Base-by-base conservation (phyloP, 2,888 invertebrate species). In the Melipona bicolor region DNA sequence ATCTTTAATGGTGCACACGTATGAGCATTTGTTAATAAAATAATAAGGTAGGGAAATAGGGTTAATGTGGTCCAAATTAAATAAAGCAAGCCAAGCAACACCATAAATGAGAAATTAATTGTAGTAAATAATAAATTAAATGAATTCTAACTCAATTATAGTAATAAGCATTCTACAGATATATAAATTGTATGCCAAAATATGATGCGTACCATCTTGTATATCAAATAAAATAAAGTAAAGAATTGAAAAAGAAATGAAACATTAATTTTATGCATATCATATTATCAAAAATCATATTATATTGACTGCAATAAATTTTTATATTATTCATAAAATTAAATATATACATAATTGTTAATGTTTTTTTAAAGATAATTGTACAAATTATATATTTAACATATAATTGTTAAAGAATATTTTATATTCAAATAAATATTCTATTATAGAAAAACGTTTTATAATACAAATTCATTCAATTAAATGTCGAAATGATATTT, bases 51-150 rank as follows among this genome's bases (percentile, higher is more conserved):
- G 91, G 92, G 90, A 92, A 92, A 93, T 89, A 92, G 92, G 94
- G 94, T 94, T 94, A 94, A 93, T 94, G 94, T 94, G 94, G 94
- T 94, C 94, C 75, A 93, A 94, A 93, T 90, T 90, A 91, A 89
- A 79, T 70, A 87, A 93, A 92, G 91, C 92, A 93, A 93, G 92
- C 93, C 90, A 93, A 93, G 93, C 93, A 87, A 92, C 90, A 88
- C 89, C 90, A 91, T 90, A 89, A 88, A 88, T 87, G 88, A 91
- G 85, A 87, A 87, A 79, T 87, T 80, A 85, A 83, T 71, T 70
- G 68, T 82, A 83, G 72, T 87, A 87, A 80, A 75, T 83, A 84
- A 83, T 68, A 88, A 88, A 88, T 72, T 67, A 80, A 88, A 83
- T 81, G 56, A 81, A 62, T 61, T 86, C 59, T 83, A 86, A 85